Evolutionary conservation across 2,113 vertebrate genomes (phyloP), one percentile per base, ranked within the genome.

Genomic region (Eudyptes chrysolophus): DNA sequence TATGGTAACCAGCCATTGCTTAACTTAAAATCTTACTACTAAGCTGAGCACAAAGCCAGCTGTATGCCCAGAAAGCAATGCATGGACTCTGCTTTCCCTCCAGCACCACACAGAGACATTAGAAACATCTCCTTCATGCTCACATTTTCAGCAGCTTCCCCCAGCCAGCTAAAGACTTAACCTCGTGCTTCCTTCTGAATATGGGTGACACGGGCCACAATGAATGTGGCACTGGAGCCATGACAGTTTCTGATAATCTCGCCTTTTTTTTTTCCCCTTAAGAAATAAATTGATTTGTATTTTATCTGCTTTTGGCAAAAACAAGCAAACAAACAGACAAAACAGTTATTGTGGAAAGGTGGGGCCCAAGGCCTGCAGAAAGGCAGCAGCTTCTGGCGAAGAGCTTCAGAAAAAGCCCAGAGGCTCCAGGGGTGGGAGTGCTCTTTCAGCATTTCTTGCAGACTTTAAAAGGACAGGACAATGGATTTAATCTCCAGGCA

Each of bases 181-280:
- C 29, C 32, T 77, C 10, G 1, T 29, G 5, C 65, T 34, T 62
- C 27, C 40, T 68, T 78, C 66, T 49, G 34, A 70, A 42, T 32
- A 74, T 16, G 20, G 58, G 42, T 84, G 51, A 51, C 60, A 36
- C 0, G 0, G 58, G 11, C 12, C 65, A 48, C 0, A 0, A 27
- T 2, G 11, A 84, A 82, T 26, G 20, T 69, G 38, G 30, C 24
- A 11, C 9, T 21, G 26, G 49, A 82, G 22, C 48, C 4, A 2
- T 48, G 40, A 69, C 30, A 22, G 19, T 58, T 84, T 71, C 80
- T 94, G 38, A 84, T 71, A 51, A 71, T 60, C 46, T 68, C 0
- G 0, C 13, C 1, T 17, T 48, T 44, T 14, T 6, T 36, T 40
- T 46, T 46, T 54, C 2, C 16, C 20, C 34, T 75, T 17, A 42